These are phyloP conservation scores for Diploptera punctata DNA, from an alignment of 2,888 invertebrate species.

Conservation along the genomic window DNA sequence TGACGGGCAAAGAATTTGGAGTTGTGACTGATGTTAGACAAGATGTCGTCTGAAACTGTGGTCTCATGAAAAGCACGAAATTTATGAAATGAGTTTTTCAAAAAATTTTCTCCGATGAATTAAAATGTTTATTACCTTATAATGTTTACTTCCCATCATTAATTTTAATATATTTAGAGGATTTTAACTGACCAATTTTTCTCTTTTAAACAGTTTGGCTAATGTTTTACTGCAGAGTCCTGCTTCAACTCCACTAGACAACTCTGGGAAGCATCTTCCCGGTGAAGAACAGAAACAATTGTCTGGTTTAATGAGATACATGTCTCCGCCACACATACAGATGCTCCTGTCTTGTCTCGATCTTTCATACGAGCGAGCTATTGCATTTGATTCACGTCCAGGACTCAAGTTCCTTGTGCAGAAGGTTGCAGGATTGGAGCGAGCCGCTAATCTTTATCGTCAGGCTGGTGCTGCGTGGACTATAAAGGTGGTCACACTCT, in stretches of 20 bases:
- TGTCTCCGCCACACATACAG: conserved; percentile 69
- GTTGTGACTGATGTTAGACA: too few species aligned
- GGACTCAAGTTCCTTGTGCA: conserved; percentile 94
- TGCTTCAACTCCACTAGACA: conserved; percentile 46
- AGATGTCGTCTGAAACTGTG: too few species aligned
- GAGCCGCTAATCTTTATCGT: conserved; percentile 89
- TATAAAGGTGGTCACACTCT: conserved; percentile 81
- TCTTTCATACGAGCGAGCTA: conserved; percentile 80
- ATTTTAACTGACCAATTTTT: too few species aligned
- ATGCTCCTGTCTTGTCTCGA: conserved; percentile 80
- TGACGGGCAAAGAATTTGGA: too few species aligned
- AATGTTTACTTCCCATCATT: too few species aligned
- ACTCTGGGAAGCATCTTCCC: conserved; percentile 41
- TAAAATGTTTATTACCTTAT: too few species aligned
- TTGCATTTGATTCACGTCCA: conserved; percentile 88
- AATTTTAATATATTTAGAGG: too few species aligned
- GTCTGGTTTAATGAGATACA: conserved; percentile 51
- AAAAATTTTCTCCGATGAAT: too few species aligned
- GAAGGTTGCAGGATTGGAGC: conserved; percentile 86
- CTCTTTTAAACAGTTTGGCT: conserved; percentile 52
- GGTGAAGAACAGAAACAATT: conserved; percentile 47
- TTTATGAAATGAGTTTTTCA: too few species aligned
- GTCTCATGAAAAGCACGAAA: too few species aligned
- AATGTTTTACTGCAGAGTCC: conserved; percentile 54
- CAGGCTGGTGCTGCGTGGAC: conserved; percentile 94